phyloP scores from a whole-genome alignment of 2,113 vertebrate species.

The Microcebus lehilahytsara region DNA sequence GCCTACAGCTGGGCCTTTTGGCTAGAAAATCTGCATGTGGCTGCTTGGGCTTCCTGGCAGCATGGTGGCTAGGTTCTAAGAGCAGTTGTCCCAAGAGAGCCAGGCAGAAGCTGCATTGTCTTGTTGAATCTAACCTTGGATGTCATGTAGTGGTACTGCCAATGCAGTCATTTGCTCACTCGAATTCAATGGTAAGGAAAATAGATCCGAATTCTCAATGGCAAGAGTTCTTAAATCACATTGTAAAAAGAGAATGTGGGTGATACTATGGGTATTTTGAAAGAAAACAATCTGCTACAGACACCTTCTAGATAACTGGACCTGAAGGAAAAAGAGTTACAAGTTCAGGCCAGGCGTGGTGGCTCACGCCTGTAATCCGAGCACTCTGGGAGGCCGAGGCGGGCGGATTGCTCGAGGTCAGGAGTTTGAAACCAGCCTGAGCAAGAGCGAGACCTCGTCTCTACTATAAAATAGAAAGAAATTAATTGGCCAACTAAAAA shows the following conservation, averaged over 20 bases:
- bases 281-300: neutral
- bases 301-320: neutral
- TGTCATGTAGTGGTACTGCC: neutral
- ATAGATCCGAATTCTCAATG: neutral
- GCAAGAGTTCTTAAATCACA: neutral
- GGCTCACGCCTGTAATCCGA: too few species aligned
- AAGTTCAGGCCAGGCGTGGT: too few species aligned
- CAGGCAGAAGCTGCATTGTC: neutral
- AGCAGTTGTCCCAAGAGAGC: neutral
- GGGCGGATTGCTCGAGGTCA: too few species aligned
- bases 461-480: too few species aligned
- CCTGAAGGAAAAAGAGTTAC: neutral
- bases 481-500: too few species aligned
- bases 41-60: neutral
- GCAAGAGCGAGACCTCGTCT: too few species aligned
- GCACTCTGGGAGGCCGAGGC: too few species aligned
- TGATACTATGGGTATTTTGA: neutral
- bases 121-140: neutral
- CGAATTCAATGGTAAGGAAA: neutral
- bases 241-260: neutral
- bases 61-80: neutral
- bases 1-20: neutral
- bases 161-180: neutral
- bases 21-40: neutral
- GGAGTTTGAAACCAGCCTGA: too few species aligned